Base-by-base conservation (phyloP, 2,113 vertebrate species). In the Balaeniceps rex region DNA sequence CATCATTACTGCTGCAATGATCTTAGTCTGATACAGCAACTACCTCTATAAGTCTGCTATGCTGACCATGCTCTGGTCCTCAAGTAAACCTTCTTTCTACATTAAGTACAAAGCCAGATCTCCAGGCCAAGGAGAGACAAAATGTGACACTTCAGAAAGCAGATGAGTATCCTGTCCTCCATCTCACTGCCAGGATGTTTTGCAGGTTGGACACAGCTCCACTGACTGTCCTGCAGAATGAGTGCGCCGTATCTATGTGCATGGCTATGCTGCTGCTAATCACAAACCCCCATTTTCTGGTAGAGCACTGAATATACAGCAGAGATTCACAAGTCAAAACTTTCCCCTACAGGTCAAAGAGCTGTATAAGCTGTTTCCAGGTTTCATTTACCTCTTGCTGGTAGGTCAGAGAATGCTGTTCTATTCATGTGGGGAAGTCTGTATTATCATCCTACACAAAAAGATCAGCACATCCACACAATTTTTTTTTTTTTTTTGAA, bases 181-280 rank as follows among this genome's bases (percentile, higher is more conserved):
- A 46, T 5, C 38, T 84, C 4, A 0, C 33, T 55, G 44, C 38
- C n/a, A 55, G 36, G n/a, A 47, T 47, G 26, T 29, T 54, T 22
- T 77, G 49, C 49, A 77, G 31, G 21, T 5, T 80, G 40, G 49
- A 51, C 24, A 7, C 36, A 68, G 46, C 38, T 79, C 36, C 52
- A 5, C 14, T 33, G 55, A 28, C 49, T 69, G 54, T 40, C 83
- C 83, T 55, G 36, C 58, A 68, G 68, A 72, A 34, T 5, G 10
- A 40, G 6, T n/a, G 25, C 19, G 34, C 63, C 11, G 2, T 69
- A 16, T 12, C 58, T 29, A 7, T 1, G 2, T 19, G n/a, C 33
- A 38, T 1, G 1, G 76, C 29, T 2, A 0, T 1, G 0, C n/a
- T 55, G n/a, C 63, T 61, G 87, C 64, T 68, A 38, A 55, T 42